A percentile compares a stretch with the other conserved stretches of the same genome.
Evolutionary conservation across 2,888 invertebrate species (phyloP).

Genomic region (Cryptocephalus moraei): DNA sequence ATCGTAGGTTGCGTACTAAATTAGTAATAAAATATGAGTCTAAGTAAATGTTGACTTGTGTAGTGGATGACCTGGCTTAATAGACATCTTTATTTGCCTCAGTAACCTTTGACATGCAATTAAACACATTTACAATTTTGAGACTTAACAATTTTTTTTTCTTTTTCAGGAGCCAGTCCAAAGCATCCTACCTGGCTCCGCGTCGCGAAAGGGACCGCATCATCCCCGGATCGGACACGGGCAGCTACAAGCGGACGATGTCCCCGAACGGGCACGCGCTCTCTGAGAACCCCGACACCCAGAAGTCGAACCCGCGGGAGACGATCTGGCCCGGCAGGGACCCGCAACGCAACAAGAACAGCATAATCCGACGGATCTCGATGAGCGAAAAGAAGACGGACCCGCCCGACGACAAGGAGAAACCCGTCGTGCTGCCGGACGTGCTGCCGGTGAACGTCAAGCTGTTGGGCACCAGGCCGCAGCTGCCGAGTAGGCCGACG

Average conservation of each 20-base stretch:
- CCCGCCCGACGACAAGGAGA: slow-evolving; percentile 27
- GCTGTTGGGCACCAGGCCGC: slow-evolving; percentile 30
- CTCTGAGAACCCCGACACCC: slow-evolving; percentile 21
- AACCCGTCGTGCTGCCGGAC: slow-evolving; percentile 41
- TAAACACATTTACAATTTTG: no score
- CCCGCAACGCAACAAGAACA: slow-evolving; percentile 26
- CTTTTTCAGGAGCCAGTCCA: slow-evolving; percentile 61
- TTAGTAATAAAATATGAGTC: no score
- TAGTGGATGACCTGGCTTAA: no score
- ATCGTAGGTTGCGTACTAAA: no score
- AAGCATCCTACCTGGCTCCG: slow-evolving; percentile 66
- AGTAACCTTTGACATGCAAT: no score
- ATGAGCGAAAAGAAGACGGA: slow-evolving; percentile 31
- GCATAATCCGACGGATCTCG: slow-evolving; percentile 30
- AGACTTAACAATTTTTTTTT: no score
- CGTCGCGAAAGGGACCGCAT: slow-evolving; percentile 57
- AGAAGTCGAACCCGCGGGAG: slow-evolving; percentile 24
- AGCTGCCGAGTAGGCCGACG: slow-evolving; percentile 27
- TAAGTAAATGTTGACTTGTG: no score
- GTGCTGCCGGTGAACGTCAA: slow-evolving; percentile 47
- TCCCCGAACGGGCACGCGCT: slow-evolving; percentile 49
- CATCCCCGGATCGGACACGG: slow-evolving; percentile 58
- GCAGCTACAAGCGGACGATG: slow-evolving; percentile 64
- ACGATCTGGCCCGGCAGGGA: slow-evolving; percentile 29
- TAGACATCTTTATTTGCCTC: no score